These are phyloP conservation scores for Leptopilina boulardi DNA, from an alignment of 1,140 invertebrate species.

Conservation along the genomic window DNA sequence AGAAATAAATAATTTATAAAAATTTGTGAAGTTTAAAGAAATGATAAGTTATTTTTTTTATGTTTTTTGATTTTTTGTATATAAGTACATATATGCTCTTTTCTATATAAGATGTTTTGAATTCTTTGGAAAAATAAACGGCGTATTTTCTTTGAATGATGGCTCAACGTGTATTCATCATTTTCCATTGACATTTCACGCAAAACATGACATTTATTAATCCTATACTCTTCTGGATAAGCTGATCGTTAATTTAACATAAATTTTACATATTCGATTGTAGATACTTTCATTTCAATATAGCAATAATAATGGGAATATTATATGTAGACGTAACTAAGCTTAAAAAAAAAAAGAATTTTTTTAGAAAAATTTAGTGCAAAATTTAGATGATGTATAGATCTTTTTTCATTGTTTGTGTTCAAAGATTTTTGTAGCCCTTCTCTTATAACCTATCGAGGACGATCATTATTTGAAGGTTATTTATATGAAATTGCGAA, in stretches of 20 bases:
- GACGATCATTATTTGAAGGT: constrained; percentile 44
- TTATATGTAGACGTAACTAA: neutral
- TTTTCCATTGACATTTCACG: constrained; percentile 21
- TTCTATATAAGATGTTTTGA: neutral
- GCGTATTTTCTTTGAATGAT: neutral
- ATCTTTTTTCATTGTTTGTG: too few relatives aligned
- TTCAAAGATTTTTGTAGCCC: constrained; percentile 9
- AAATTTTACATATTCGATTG: constrained; percentile 4
- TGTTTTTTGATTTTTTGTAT: neutral
- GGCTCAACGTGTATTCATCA: neutral
- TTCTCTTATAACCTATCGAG: constrained; percentile 33
- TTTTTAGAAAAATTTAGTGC: too few relatives aligned
- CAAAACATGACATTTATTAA: constrained; percentile 11
- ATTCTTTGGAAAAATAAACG: neutral
- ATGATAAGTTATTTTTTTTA: too few relatives aligned
- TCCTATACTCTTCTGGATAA: neutral
- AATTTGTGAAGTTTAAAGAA: too few relatives aligned
- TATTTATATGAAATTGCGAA: constrained; percentile 45
- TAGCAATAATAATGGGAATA: neutral
- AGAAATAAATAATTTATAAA: too few relatives aligned
- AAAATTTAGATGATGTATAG: too few relatives aligned
- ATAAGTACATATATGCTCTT: neutral
- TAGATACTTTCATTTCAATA: neutral
- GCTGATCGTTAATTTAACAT: neutral
- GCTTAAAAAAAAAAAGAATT: too few relatives aligned